Evolutionary conservation across 2,888 invertebrate genomes (phyloP), one percentile per base, ranked within the genome.

Genomic region (Mesorhabditis spiculigera): DNA sequence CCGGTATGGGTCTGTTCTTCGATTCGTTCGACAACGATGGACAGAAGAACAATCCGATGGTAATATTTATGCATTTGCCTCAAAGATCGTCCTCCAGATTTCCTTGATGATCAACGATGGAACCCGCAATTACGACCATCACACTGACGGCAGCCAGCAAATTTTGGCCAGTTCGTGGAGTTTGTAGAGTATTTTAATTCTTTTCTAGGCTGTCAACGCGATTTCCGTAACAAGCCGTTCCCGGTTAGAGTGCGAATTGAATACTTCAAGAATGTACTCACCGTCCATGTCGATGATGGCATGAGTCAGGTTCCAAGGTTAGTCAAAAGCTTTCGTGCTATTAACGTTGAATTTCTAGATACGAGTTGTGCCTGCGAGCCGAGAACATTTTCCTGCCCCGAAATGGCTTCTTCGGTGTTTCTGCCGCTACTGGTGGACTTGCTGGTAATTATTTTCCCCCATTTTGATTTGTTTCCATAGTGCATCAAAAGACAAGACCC

Each of bases 11-110:
- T 13, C 63, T 81, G 8, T 93, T 98, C 87, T 94, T 98, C 85
- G 98, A 98, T 88, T 97, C 97, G 0, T 99, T 97, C 87, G 98
- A 97, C 87, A 97, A 97, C 86, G 96, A 97, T 88, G 94, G 93
- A 86, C 93, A 86, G 84, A 78, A 78, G 64, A 78, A 78, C 68
- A 79, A 78, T 63, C 79, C 78, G 44, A 50, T 50, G 58, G 58
- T 50, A 50, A 50, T 10, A 13, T 5, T 28, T 28, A 28, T 28
- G 1, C 28, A 28, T 28, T 28, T 28, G 28, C 3, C 28, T 28
- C 28, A 28, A 28, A 28, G 28, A 50, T n/a, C 58, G 8, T 50
- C n/a, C n/a, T 50, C 10, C 95, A 95, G 87, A 92, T 97, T 78
- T 93, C 95, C 92, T 94, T 93, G 0, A 91, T 98, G 75, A 84